phyloP scores from a whole-genome alignment of 2,113 vertebrate species.

The Indicator maculatus region DNA sequence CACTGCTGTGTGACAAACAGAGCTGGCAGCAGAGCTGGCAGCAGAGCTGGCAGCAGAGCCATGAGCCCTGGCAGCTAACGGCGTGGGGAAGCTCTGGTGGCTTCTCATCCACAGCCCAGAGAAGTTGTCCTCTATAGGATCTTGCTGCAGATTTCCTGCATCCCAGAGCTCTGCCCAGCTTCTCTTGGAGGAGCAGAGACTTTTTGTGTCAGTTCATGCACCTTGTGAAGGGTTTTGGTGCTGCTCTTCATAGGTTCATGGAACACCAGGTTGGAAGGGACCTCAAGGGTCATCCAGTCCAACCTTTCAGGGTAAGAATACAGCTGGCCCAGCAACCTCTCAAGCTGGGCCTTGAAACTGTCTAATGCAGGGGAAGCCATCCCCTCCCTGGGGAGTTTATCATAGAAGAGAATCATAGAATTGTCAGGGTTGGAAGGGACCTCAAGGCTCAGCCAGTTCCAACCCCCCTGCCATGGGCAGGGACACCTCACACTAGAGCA shows the following conservation, averaged over 20 bases:
- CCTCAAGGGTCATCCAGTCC: too few species aligned
- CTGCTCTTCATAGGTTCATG: background rate
- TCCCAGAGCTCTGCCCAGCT: background rate
- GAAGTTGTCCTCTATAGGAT: background rate
- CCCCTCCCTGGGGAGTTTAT: too few species aligned
- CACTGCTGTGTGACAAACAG: background rate
- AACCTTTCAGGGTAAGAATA: too few species aligned
- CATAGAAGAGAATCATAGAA: too few species aligned
- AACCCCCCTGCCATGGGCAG: too few species aligned
- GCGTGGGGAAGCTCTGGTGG: accelerated
- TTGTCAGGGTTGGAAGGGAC: too few species aligned
- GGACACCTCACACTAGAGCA: too few species aligned
- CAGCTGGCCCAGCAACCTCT: too few species aligned
- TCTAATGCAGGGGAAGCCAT: too few species aligned
- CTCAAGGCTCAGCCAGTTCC: too few species aligned
- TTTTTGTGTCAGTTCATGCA: background rate
- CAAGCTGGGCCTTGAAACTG: too few species aligned
- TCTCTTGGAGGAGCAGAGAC: background rate
- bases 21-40: background rate
- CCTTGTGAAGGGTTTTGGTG: background rate
- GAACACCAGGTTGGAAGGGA: too few species aligned
- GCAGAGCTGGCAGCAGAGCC: background rate
- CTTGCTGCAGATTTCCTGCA: background rate
- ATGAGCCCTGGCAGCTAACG: accelerated
- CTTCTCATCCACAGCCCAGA: background rate